Evolutionary conservation across 2,888 invertebrate species (phyloP), one percentile per base, ranked within the genome.

Genomic region (Theretra japonica): DNA sequence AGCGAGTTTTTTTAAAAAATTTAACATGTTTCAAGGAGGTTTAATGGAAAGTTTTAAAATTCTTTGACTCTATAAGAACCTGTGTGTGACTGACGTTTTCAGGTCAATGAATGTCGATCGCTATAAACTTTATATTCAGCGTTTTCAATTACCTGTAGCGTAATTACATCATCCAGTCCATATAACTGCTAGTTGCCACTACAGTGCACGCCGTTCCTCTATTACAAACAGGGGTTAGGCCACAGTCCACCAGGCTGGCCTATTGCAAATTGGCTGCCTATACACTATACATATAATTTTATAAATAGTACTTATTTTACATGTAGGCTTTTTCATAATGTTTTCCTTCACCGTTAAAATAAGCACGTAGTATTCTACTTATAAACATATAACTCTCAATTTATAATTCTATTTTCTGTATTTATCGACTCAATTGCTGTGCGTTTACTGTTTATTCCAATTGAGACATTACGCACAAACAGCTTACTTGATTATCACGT

Each of bases 41-140:
- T 53, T 19, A n/a, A 53, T n/a, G 0, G 53, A 53, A 53, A 53
- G 53, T n/a, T n/a, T 53, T n/a, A 53, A 53, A n/a, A n/a, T n/a
- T 53, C 6, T 4, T n/a, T n/a, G n/a, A 53, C 19, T 19, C n/a
- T n/a, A 7, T 53, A n/a, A n/a, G 53, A 53, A n/a, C 53, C 53
- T 53, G 53, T 53, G 53, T n/a, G 53, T n/a, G 53, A 53, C 53
- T 53, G 53, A 53, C 53, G 53, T 53, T 19, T 53, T 53, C 53
- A 53, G 53, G 53, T 53, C 53, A n/a, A n/a, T 53, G 19, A 53
- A 53, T 53, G 53, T 53, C n/a, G 53, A 53, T 19, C 53, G 17
- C n/a, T 53, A n/a, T n/a, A n/a, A 53, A 53, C 1, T 53, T 2
- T 53, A 53, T 53, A 53, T 53, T 4, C 17, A 53, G 7, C 7